These are phyloP conservation scores for Pogonomyrmex californicus DNA, from an alignment of 1,140 invertebrate species.

Conservation along the genomic window DNA sequence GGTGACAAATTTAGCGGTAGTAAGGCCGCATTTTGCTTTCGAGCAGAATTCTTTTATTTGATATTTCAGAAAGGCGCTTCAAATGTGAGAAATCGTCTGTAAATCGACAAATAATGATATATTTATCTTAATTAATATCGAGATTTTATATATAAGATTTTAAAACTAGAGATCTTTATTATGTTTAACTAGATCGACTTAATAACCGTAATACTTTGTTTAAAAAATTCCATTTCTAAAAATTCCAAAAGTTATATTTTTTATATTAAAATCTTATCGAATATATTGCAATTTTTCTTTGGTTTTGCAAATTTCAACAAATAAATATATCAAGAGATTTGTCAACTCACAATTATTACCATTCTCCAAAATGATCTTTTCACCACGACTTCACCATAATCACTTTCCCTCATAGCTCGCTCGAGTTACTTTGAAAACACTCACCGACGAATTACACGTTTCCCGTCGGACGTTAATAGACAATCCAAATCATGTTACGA, in stretches of 20 bases:
- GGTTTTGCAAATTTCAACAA: slow-evolving; percentile 15
- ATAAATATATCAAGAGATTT: neutral
- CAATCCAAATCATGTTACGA: slow-evolving; percentile 59
- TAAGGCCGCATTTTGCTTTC: slow-evolving; percentile 27
- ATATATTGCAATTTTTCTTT: neutral
- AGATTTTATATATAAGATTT: neutral
- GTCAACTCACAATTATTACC: slow-evolving; percentile 10
- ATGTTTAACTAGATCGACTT: neutral
- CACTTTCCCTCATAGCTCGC: slow-evolving; percentile 22
- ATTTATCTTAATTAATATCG: neutral
- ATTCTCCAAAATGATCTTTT: slow-evolving; percentile 47
- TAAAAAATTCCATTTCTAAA: neutral
- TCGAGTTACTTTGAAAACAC: slow-evolving; percentile 61
- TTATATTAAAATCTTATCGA: neutral
- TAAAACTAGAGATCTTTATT: slow-evolving; percentile 2
- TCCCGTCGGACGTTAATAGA: slow-evolving; percentile 64
- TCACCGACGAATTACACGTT: slow-evolving; percentile 54
- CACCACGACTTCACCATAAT: slow-evolving; percentile 31
- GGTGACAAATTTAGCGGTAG: slow-evolving; percentile 74
- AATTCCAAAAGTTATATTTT: neutral
- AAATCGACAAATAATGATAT: slow-evolving; percentile 5
- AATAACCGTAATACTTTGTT: neutral
- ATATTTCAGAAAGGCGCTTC: neutral
- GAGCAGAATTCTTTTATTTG: slow-evolving; percentile 58
- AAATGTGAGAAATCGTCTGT: neutral